Base-by-base conservation (phyloP, 2,797 vertebrate genomes). In the Distichodus sexfasciatus region DNA sequence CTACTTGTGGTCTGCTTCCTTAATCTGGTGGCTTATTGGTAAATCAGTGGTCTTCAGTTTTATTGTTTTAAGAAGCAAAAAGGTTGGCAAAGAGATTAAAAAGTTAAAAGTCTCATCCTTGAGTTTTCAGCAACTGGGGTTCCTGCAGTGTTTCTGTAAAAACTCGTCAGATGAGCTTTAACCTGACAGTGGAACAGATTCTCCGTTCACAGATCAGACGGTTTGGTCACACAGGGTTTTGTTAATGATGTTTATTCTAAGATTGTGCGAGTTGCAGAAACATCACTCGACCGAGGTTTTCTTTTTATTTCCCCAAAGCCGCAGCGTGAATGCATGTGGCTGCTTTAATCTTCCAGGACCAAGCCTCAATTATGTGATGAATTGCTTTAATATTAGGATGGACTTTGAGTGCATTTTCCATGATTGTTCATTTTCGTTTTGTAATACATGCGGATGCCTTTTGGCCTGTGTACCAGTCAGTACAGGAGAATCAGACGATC, bases 381-480 rank as follows among this genome's bases (percentile, higher is more conserved):
- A 86, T 80, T 73, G 57, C 74, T 43, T 74, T 81, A 78, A 82
- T 80, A 81, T 81, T 72, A 71, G 75, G 64, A 82, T 72, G 74
- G 79, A 86, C 78, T 80, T 17, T 23, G 11, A 69, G 41, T 57
- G 44, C 38, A 55, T 74, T 79, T 72, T 19, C 47, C 69, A 33
- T 23, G 61, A 55, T 71, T 71, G 74, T 78, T 77, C 61, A 66
- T 78, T 77, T 75, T 76, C 80, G 81, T 79, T 67, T 74, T 8
- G 65, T 19, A 40, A 75, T 78, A 67, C 76, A 80, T 79, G 57
- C 50, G 17, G 29, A 33, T 43, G 7, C 26, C 48, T 55, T 35
- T 0, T 1, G 11, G 33, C 28, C n/a, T 7, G 12, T 29, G 46
- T 28, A 46, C 14, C 14, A 14, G 24, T 33, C 3, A 6, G 9